phyloP scores from a whole-genome alignment of 2,888 invertebrate species.

The Dexiosoma caninum region DNA sequence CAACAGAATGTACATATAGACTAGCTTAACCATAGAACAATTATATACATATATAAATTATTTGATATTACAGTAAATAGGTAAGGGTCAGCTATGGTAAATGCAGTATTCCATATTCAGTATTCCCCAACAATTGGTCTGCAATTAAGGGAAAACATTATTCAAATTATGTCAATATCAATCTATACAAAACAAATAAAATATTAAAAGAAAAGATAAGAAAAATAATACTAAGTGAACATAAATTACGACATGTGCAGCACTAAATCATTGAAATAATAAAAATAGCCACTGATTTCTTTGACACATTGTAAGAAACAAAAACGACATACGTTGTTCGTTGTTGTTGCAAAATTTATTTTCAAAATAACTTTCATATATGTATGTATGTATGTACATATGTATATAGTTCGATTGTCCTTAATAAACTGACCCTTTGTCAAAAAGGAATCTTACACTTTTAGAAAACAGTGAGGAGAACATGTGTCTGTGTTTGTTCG shows the following conservation, averaged over 20 bases:
- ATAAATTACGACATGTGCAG: constrained; percentile 57
- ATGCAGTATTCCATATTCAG: too few species aligned
- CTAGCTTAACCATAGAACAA: too few species aligned
- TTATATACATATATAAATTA: too few species aligned
- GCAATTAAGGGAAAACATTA: neutral
- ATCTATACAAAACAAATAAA: neutral
- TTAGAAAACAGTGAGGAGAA: too few species aligned
- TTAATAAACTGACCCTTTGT: constrained; percentile 50
- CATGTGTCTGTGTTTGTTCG: too few species aligned
- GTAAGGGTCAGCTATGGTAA: too few species aligned
- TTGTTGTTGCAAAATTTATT: constrained; percentile 34
- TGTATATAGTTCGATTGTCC: neutral
- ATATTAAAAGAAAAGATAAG: neutral
- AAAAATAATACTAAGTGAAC: constrained; percentile 30
- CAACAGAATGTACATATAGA: too few species aligned
- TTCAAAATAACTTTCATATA: constrained; percentile 27
- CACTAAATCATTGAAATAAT: constrained; percentile 41
- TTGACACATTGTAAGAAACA: constrained; percentile 33
- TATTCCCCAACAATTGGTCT: too few species aligned
- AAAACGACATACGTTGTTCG: constrained; percentile 14
- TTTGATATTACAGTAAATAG: too few species aligned
- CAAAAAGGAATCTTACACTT: too few species aligned
- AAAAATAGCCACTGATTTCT: constrained; percentile 37
- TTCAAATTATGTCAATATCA: constrained; percentile 25
- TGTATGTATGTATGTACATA: too few species aligned